phyloP scores from a whole-genome alignment of 2,113 vertebrate species.

The Etia nguti region DNA sequence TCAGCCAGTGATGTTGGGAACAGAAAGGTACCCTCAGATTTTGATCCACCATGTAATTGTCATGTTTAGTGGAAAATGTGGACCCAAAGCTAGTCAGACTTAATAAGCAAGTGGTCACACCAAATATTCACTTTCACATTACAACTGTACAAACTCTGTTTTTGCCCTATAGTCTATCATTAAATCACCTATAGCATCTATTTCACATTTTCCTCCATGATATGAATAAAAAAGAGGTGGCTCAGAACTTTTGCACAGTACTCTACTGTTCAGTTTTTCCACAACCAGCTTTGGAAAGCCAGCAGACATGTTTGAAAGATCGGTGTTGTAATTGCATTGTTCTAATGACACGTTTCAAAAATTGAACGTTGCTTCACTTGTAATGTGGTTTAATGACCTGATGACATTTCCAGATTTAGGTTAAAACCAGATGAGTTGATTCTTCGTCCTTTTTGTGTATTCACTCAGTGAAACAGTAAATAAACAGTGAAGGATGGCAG shows the following conservation, averaged over 20 bases:
- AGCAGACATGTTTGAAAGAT: background rate
- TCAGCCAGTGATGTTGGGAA: too few species aligned
- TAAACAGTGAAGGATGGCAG: background rate
- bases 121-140: background rate
- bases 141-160: background rate
- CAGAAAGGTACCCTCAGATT: too few species aligned
- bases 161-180: background rate
- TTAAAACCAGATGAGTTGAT: background rate
- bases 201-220: background rate
- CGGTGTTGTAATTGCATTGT: background rate
- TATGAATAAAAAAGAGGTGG: background rate
- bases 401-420: background rate
- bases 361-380: background rate
- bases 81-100: too few species aligned
- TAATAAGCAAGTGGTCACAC: background rate
- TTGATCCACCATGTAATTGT: too few species aligned
- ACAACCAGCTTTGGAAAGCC: background rate
- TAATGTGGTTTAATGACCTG: background rate
- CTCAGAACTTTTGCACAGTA: background rate
- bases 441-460: background rate
- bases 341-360: background rate
- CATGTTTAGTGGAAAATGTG: too few species aligned
- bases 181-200: background rate
- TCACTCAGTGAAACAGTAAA: fast-evolving
- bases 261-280: background rate